Conservation (phyloP, 2,888 invertebrate species). For the Andrena dorsata region DNA sequence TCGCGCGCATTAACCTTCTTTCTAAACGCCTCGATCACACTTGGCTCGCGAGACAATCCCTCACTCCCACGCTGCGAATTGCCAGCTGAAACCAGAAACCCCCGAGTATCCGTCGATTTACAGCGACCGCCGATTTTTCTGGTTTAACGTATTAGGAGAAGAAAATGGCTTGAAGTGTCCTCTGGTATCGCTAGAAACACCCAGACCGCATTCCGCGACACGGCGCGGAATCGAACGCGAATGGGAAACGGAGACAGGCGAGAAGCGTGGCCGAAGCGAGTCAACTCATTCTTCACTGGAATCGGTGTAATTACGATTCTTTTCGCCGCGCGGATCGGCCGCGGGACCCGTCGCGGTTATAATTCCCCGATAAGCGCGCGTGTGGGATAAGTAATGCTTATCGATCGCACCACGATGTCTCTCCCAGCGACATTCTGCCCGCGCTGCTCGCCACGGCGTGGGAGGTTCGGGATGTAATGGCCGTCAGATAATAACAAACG, state of each 20-base stretch:
- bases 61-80: background rate
- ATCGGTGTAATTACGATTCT: slow-evolving; percentile 37
- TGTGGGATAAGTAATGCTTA: slow-evolving; percentile 38
- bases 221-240: slow-evolving; percentile 1
- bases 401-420: slow-evolving; percentile 24
- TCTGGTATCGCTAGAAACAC: slow-evolving; percentile 17
- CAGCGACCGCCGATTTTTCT: background rate
- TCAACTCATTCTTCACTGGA: slow-evolving; percentile 6
- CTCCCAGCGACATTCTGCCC: slow-evolving; percentile 11
- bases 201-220: slow-evolving; percentile 25
- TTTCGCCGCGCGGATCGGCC: background rate
- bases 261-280: background rate
- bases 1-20: background rate
- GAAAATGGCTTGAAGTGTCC: slow-evolving; percentile 1
- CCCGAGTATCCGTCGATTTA: background rate
- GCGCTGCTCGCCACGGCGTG: slow-evolving; percentile 30
- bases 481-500: slow-evolving; percentile 73
- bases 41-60: background rate
- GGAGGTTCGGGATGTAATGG: slow-evolving; percentile 48
- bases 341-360: background rate
- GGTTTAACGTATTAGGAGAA: background rate
- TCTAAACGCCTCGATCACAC: background rate
- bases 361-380: slow-evolving; percentile 30
- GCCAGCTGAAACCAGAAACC: background rate
- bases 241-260: slow-evolving; percentile 21